Evolutionary conservation across 2,797 vertebrate species (phyloP), one percentile per base, ranked within the genome.

Genomic region (Tenualosa thibaudeaui): DNA sequence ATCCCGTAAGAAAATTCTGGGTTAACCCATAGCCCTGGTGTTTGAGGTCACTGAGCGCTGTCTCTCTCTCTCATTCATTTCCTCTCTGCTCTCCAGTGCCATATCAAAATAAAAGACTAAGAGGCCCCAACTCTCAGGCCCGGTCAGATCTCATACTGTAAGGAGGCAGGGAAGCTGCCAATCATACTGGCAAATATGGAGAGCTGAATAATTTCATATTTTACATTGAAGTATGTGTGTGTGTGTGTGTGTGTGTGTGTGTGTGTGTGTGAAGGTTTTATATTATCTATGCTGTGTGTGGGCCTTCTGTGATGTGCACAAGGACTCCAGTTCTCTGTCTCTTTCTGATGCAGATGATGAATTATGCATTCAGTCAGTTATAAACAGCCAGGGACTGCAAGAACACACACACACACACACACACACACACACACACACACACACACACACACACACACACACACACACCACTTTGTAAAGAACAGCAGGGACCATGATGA

Each of bases 361-460:
- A 71, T 71, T 71, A 71, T 71, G 65, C 65, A 71, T 86, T 71
- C 9, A 12, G 22, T 65, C 49, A 3, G 51, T 40, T 13, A 51
- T 49, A 31, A 3, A 68, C 49, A 26, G 82, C 51, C 51, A 53
- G 15, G 13, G 51, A 15, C 51, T 13, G 88, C 68, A 40, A 84
- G 89, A 40, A 8, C 71, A 89, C 51, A 5, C 84, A 81, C 75
- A 68, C 75, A 88, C 82, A 24, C 82, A 81, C 43, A 81, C 75
- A 81, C 78, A 81, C 78, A 81, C 78, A 81, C 78, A 81, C 82
- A 81, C 43, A 81, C 75, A 81, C 78, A 81, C 78, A 81, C 78
- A 81, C 78, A 81, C 78, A 81, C 78, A 81, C 40, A 60, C 37
- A 81, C 0, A 84, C 58, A 50, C 78, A 81, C 78, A 81, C 43